phyloP scores from a whole-genome alignment of 2,113 vertebrate species.

The Channa maculata region DNA sequence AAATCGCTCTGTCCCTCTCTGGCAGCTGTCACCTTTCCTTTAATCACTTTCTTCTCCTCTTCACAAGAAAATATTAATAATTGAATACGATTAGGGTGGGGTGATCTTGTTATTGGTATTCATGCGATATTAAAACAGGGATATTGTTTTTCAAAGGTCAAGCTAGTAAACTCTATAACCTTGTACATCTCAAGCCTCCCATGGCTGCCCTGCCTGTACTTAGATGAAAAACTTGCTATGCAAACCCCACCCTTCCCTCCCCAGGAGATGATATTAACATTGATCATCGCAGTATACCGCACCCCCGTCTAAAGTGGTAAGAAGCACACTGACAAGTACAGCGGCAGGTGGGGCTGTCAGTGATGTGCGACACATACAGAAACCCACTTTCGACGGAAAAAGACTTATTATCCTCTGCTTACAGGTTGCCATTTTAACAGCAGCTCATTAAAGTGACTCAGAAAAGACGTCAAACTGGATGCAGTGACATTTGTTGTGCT shows the following conservation, averaged over 20 bases:
- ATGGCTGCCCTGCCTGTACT: background rate
- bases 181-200: slow-evolving; percentile 7
- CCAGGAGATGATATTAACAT: slow-evolving; percentile 29
- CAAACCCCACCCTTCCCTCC: slow-evolving; percentile 5
- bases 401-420: slow-evolving; percentile 43
- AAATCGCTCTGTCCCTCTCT: slow-evolving; percentile 40
- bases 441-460: slow-evolving; percentile 47
- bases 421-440: slow-evolving; percentile 30
- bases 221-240: slow-evolving; percentile 36
- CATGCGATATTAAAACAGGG: slow-evolving; percentile 23
- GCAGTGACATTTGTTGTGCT: slow-evolving; percentile 37
- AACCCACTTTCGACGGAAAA: slow-evolving; percentile 23
- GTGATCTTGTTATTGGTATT: slow-evolving; percentile 39
- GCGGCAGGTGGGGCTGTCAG: slow-evolving; percentile 26
- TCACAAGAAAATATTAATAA: slow-evolving; percentile 21
- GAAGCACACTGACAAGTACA: slow-evolving; percentile 5
- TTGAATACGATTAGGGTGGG: slow-evolving; percentile 29
- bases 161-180: slow-evolving; percentile 29
- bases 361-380: slow-evolving; percentile 15
- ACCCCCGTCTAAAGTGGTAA: slow-evolving; percentile 18
- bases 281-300: slow-evolving; percentile 31
- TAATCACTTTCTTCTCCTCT: slow-evolving; percentile 50
- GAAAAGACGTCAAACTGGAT: slow-evolving; percentile 57
- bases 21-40: slow-evolving; percentile 54
- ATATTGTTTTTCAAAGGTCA: slow-evolving; percentile 43